Conservation (phyloP, 2,888 invertebrate genomes). For the Agonopterix subpropinquella region DNA sequence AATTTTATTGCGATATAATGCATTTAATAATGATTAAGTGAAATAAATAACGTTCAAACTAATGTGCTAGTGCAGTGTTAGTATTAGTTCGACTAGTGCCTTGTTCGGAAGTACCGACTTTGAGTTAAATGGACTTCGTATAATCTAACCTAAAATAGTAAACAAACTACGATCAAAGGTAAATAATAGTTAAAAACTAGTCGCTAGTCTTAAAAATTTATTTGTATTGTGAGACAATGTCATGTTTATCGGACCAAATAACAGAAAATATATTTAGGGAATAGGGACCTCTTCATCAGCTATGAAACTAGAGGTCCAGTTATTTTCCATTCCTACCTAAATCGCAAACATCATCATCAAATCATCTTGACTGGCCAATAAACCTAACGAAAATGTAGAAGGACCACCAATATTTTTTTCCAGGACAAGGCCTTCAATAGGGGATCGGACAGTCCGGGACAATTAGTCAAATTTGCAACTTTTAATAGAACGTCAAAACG, state of each 20-base stretch:
- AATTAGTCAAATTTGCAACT: too few species aligned
- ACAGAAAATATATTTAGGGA: background rate
- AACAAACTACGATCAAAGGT: slow-evolving; percentile 10
- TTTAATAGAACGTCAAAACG: too few species aligned
- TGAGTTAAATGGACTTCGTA: slow-evolving; percentile 1
- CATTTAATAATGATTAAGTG: too few species aligned
- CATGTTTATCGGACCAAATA: too few species aligned
- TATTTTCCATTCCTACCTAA: background rate
- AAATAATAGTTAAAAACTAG: slow-evolving; percentile 1
- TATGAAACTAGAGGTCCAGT: background rate
- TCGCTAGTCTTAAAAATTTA: background rate
- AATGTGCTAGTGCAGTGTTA: slow-evolving; percentile 11
- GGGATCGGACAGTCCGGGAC: too few species aligned
- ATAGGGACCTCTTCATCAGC: background rate
- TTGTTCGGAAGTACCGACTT: too few species aligned
- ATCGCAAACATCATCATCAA: background rate
- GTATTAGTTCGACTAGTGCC: background rate
- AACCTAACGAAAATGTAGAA: background rate
- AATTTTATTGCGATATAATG: too few species aligned
- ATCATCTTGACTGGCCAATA: background rate
- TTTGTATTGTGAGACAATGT: background rate
- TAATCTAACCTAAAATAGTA: slow-evolving; percentile 13
- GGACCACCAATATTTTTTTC: too few species aligned
- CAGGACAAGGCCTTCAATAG: too few species aligned
- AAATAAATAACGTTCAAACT: background rate